Base-by-base conservation (phyloP, 2,113 vertebrate genomes). In the Cyprinodon tularosa region DNA sequence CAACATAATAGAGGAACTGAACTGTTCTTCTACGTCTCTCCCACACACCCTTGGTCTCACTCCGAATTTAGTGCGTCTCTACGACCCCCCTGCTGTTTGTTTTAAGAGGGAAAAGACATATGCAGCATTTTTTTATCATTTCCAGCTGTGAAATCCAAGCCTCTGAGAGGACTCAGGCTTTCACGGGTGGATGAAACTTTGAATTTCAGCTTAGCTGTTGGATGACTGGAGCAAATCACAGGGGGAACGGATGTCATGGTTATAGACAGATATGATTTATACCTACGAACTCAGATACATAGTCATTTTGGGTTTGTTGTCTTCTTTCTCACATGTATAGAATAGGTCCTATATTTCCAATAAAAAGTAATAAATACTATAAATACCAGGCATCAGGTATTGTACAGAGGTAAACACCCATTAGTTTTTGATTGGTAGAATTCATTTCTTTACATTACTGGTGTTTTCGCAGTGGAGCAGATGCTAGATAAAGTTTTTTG, bases 81-180 rank as follows among this genome's bases (percentile, higher is more conserved):
- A 20, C 29, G 45, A 72, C 59, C 39, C 42, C 78, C 77, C 71
- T 71, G 11, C 81, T 80, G 86, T 76, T 86, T 87, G 76, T 91
- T 86, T 89, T 78, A 70, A 50, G 38, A n/a, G 50, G 50, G 50
- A 57, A 57, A 14, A n/a, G 50, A 57, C n/a, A 57, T 57, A 57
- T 86, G 84, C 84, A 67, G 78, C 78, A 29, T 29, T 29, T 59
- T 79, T 87, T 89, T 83, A 90, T 91, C 71, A 90, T 9, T 57
- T 57, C 50, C 50, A 57, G 50, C 50, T 57, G 50, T 57, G 50
- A 57, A 88, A 87, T 83, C 48, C 74, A 75, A 83, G 73, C 80
- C 78, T 82, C 7, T n/a, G 66, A 38, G 59, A 80, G 72, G 66
- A 80, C 62, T 67, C 62, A 10, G 60, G 77, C 11, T 86, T 85